phyloP scores from a whole-genome alignment of 1,140 invertebrate genomes.

The Drosophila sturtevanti region DNA sequence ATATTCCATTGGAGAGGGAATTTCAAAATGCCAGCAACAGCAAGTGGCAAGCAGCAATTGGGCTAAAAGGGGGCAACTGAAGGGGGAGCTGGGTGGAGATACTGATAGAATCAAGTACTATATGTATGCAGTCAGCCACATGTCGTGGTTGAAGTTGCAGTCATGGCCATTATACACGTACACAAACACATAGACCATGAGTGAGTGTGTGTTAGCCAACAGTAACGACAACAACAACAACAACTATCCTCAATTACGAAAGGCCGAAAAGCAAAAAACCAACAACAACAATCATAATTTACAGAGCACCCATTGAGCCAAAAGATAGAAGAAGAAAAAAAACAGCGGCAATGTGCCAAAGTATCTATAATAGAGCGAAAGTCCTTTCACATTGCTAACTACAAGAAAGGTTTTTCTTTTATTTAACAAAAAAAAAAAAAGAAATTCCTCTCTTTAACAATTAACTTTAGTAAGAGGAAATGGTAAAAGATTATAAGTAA shows the following conservation, averaged over 20 bases:
- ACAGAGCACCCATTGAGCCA: constrained; percentile 37
- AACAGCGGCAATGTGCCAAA: constrained; percentile 42
- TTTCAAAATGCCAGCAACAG: constrained; percentile 48
- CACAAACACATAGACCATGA: too few species aligned
- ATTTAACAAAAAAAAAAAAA: too few species aligned
- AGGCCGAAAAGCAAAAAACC: constrained; percentile 51
- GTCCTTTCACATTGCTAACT: constrained; percentile 1
- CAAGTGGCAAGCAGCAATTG: constrained; percentile 43
- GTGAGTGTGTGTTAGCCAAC: neutral
- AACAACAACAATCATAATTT: constrained; percentile 70
- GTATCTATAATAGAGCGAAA: constrained; percentile 47
- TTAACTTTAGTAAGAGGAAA: too few species aligned
- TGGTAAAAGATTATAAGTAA: too few species aligned
- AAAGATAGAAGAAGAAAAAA: constrained; percentile 24
- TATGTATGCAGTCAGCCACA: constrained; percentile 30
- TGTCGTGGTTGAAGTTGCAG: constrained; percentile 55
- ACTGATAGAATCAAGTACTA: constrained; percentile 27
- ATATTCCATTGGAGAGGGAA: constrained; percentile 14
- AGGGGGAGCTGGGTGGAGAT: neutral
- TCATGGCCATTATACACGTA: neutral
- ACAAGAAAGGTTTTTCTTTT: constrained; percentile 28
- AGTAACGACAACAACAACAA: constrained; percentile 18
- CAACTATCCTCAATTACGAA: constrained; percentile 69
- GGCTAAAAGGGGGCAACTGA: constrained; percentile 17
- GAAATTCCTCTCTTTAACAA: too few species aligned